A percentile compares a stretch with the other conserved stretches of the same genome.
Evolutionary conservation across 2,888 invertebrate species (phyloP).

Genomic region (Uropetala carovei): DNA sequence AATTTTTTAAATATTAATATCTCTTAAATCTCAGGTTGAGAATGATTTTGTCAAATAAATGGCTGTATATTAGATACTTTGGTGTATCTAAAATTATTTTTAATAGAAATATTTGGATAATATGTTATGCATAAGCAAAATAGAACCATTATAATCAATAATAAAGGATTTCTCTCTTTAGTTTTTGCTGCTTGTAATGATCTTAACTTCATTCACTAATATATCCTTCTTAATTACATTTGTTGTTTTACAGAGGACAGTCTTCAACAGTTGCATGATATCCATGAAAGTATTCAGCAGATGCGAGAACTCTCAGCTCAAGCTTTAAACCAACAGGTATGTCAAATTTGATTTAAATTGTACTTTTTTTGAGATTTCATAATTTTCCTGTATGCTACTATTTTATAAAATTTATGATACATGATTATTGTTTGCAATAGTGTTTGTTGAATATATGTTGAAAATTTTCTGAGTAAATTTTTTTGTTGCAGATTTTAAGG

Average conservation of each 20-base stretch:
- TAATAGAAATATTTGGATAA: too few relatives aligned
- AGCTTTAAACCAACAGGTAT: conserved; percentile 71
- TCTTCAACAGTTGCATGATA: conserved; percentile 84
- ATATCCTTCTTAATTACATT: not conserved
- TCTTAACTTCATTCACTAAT: conserved; percentile 58
- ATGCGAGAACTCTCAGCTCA: conserved; percentile 81
- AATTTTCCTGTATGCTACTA: not conserved
- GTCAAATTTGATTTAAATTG: conserved; percentile 35
- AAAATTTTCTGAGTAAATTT: conserved; percentile 51
- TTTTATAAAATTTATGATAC: too few relatives aligned
- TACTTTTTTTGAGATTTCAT: not conserved
- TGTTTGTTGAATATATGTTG: not conserved
- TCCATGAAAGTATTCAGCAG: conserved; percentile 86
- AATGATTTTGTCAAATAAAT: too few relatives aligned
- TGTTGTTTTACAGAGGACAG: conserved; percentile 81
- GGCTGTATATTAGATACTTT: too few relatives aligned
- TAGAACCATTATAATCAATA: too few relatives aligned
- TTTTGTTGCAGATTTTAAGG: conserved; percentile 67
- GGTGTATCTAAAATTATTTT: too few relatives aligned
- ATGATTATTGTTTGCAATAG: not conserved
- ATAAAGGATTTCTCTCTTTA: too few relatives aligned
- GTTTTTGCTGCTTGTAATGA: too few relatives aligned
- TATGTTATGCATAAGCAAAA: too few relatives aligned
- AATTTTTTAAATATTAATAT: too few relatives aligned
- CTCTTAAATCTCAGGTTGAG: too few relatives aligned